These are phyloP conservation scores for Zhengitettix transpicula DNA, from an alignment of 2,888 invertebrate genomes.

Conservation along the genomic window DNA sequence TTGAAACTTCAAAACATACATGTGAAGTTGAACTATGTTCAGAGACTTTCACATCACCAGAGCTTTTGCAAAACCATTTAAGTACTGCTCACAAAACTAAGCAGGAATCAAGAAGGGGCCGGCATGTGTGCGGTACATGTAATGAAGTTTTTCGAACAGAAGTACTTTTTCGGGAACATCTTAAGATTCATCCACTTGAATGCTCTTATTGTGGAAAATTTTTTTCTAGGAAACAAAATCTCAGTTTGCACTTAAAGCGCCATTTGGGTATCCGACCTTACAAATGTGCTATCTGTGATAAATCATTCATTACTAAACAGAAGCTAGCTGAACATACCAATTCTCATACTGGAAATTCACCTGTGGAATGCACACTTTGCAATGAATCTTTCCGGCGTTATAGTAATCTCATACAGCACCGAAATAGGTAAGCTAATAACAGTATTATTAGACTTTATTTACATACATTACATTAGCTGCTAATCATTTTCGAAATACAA, in stretches of 20 bases:
- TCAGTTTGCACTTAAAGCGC: constrained; percentile 60
- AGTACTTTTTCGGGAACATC: constrained; percentile 49
- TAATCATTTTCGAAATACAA: too few species aligned
- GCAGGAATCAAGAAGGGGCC: constrained; percentile 3
- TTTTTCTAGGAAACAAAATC: constrained; percentile 55
- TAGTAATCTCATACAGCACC: constrained; percentile 72
- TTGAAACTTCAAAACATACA: too few species aligned
- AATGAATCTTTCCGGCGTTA: constrained; percentile 65
- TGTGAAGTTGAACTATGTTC: too few species aligned
- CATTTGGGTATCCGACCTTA: constrained; percentile 63
- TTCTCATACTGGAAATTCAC: constrained; percentile 64
- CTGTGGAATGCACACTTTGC: constrained; percentile 65
- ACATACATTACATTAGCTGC: too few species aligned
- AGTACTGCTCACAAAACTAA: constrained; percentile 13
- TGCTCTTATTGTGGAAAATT: constrained; percentile 68
- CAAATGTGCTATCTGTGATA: constrained; percentile 62
- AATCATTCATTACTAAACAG: constrained; percentile 66
- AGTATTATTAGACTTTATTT: too few species aligned
- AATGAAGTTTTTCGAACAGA: constrained; percentile 49
- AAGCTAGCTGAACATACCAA: constrained; percentile 69
- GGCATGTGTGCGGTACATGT: constrained; percentile 40
- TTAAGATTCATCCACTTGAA: constrained; percentile 60
- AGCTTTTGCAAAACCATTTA: constrained; percentile 19
- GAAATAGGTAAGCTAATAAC: constrained; percentile 27
- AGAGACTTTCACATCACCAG: too few species aligned